These are phyloP conservation scores for Eidolon helvum DNA, from an alignment of 2,113 vertebrate genomes.

Conservation along the genomic window DNA sequence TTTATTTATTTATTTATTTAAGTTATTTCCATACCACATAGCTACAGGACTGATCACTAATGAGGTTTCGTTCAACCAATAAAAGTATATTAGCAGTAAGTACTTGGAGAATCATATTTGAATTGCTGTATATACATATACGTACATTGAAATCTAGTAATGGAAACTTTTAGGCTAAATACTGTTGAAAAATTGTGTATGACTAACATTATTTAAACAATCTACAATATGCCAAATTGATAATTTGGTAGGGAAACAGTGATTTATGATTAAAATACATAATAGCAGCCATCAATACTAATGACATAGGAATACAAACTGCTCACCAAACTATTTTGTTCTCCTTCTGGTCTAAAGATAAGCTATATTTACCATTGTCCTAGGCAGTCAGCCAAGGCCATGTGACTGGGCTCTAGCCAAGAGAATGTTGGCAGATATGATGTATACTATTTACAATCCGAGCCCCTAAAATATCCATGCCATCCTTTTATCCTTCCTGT, in stretches of 20 bases:
- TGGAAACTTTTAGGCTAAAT: neutral
- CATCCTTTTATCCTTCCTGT: neutral
- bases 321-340: neutral
- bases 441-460: neutral
- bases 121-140: neutral
- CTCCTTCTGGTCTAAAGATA: neutral
- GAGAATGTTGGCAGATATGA: neutral
- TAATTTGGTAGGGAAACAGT: neutral
- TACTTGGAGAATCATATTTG: neutral
- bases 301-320: neutral
- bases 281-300: neutral
- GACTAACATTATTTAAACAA: neutral
- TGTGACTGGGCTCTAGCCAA: neutral
- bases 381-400: neutral
- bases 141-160: neutral
- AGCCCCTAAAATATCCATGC: neutral
- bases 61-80: neutral
- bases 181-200: neutral
- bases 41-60: neutral
- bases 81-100: neutral
- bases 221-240: neutral
- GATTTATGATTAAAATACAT: neutral
- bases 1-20: neutral
- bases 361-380: neutral
- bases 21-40: neutral